Base-by-base conservation (phyloP, 2,113 vertebrate species). In the Nasalis larvatus region DNA sequence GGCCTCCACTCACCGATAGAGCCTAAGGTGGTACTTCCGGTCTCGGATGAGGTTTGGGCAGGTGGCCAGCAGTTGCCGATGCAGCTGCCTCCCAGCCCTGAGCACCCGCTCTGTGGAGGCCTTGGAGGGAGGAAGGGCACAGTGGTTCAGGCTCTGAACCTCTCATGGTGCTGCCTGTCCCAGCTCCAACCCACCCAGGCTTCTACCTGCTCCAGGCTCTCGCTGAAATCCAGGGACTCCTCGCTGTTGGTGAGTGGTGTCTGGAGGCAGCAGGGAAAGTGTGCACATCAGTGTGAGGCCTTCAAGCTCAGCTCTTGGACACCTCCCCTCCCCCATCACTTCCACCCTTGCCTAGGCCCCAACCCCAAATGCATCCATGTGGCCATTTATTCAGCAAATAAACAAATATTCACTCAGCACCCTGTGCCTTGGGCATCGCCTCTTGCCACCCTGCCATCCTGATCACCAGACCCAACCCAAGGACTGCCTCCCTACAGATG, bases 21-120 rank as follows among this genome's bases (percentile, higher is more conserved):
- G 99, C 95, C 99, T 99, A 0, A 99, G 99, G 94, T 99, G 99
- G 96, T 99, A 97, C 86, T 99, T 99, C 69, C 99, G 98, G 86
- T 99, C 99, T 30, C 99, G 99, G 98, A 99, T 99, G 96, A 99
- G 98, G 68, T 98, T 96, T 0, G 99, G 99, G 85, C 98, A 99
- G 97, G 97, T 98, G 95, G 97, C 98, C 66, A 98, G 98, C 86
- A 99, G 98, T 17, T 99, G 98, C 0, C 95, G 97, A 23, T 99
- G 98, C 69, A 99, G 98, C 13, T 99, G 99, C 80, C 98, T 99
- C 0, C 99, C 99, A 0, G 99, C 99, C 91, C 99, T 98, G 92
- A 99, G 98, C 42, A 99, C 99, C 4, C 99, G 99, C 86, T 99
- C 99, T 0, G 99, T 98, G 86, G 99, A 99, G 76, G 99, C 99